Base-by-base conservation (phyloP, 2,888 invertebrate species). In the Cotesia congregata region DNA sequence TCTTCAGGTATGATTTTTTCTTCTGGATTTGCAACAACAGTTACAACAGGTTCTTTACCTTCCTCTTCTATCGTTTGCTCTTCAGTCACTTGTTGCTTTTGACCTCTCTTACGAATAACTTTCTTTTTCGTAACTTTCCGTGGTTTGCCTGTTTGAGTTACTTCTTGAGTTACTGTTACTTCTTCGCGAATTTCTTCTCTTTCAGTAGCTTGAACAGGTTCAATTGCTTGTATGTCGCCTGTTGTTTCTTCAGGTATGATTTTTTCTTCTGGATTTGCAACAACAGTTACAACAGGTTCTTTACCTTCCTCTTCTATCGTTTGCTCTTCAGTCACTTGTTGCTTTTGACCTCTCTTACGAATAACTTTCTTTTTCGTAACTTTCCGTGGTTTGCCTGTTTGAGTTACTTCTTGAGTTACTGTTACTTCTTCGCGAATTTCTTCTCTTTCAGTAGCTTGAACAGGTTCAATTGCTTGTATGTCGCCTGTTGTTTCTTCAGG, bases 241-340 rank as follows among this genome's bases (percentile, higher is more conserved):
- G 74, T 74, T 0, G 77, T 74, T 1, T 79, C 78, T 2, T 82
- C 77, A 6, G 77, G 77, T 39, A 83, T 72, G 0, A 80, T 69
- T 76, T 74, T 76, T 39, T 81, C 83, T 17, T 80, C 82, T 60
- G 85, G 86, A 50, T 77, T 86, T 78, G 85, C 87, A 62, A 89
- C 85, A 80, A 67, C 15, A 4, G 30, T 68, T 0, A 15, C 60
- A 6, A 74, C 6, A 5, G 78, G 78, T 0, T 71, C 60, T 41
- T 88, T 90, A 67, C 90, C 90, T 78, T 90, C 90, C 80, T 90
- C 91, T 82, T 90, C 90, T 60, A 89, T 87, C 20, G 90, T 90
- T 1, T 88, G 79, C 59, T 91, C 81, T 74, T 86, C 84, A 3
- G 81, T 84, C 0, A 83, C 80, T 1, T 82, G 80, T 78, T 81